Base-by-base conservation (phyloP, 2,888 invertebrate genomes). In the Merodon equestris region DNA sequence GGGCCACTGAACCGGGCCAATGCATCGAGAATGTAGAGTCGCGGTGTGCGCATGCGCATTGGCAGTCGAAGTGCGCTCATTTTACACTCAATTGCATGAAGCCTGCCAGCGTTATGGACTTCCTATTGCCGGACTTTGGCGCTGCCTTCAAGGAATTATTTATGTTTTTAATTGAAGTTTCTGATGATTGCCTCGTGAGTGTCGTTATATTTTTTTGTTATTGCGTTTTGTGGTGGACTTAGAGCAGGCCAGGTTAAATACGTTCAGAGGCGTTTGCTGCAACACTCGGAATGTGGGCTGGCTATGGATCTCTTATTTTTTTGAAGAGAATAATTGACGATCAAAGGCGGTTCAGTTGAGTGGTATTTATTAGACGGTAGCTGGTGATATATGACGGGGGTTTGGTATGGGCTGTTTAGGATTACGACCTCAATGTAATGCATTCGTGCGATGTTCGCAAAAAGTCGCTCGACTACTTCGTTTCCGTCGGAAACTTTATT, bases 161-260 rank as follows among this genome's bases (percentile, higher is more conserved):
- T 76, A 76, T 76, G 68, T 68, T 73, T 73, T 79, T 79, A 79
- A 79, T 79, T 79, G 79, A 79, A 74, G 64, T 58, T 58, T 58
- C 18, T 64, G 68, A 79, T 79, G 74, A 79, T 79, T 68, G 60
- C 74, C 64, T 64, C 74, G 58, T 63, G 79, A 74, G 1, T 74
- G 74, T 74, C 74, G 64, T 74, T 74, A 74, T 74, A 74, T 79
- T 70, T 79, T 56, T 63, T 63, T 0, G 12, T 50, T 50, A 44
- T 50, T 73, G 36, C 15, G 19, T 34, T 18, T n/a, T 34, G n/a
- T 38, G 40, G 36, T 63, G 51, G 57, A 60, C 58, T 73, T 57
- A 40, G 73, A 73, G 56, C 56, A 54, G 19, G 13, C 14, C 48
- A 14, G 14, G 19, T 10, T 19, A 27, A 1, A n/a, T n/a, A n/a